phyloP scores from a whole-genome alignment of 1,140 invertebrate species.

The Chlorops oryzae region DNA sequence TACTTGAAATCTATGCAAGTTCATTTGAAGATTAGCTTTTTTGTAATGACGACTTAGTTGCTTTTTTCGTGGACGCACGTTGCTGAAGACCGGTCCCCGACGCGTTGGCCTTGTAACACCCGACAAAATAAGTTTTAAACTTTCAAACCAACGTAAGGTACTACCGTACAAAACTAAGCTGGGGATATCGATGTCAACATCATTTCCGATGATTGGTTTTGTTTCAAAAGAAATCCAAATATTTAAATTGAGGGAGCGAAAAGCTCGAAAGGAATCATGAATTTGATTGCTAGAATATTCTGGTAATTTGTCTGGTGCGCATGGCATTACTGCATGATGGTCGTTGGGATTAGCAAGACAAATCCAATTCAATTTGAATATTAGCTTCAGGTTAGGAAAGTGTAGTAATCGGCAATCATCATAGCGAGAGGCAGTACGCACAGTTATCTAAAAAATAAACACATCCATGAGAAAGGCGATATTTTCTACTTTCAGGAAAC shows the following conservation, averaged over 20 bases:
- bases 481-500: too few relatives aligned
- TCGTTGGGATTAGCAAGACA: conserved; percentile 91
- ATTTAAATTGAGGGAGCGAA: conserved; percentile 89
- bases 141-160: conserved; percentile 91
- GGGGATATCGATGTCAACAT: conserved; percentile 62
- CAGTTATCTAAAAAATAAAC: too few relatives aligned
- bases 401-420: conserved; percentile 92
- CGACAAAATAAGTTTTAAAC: conserved; percentile 90
- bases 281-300: conserved; percentile 94
- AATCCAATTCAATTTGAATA: conserved; percentile 83
- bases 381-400: conserved; percentile 80
- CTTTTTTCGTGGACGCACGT: conserved; percentile 74
- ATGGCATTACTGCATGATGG: conserved; percentile 93
- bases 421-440: conserved; percentile 95
- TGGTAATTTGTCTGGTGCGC: conserved; percentile 92
- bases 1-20: conserved; percentile 85
- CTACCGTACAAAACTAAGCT: conserved; percentile 84
- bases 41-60: conserved; percentile 92
- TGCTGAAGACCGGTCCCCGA: conserved; percentile 81
- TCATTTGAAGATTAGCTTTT: conserved; percentile 76
- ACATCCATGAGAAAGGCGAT: too few relatives aligned
- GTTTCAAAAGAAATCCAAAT: conserved; percentile 86
- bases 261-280: conserved; percentile 82
- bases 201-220: conserved; percentile 56
- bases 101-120: conserved; percentile 90